These are phyloP conservation scores for Amaurobius ferox DNA, from an alignment of 2,888 invertebrate species.

Conservation along the genomic window DNA sequence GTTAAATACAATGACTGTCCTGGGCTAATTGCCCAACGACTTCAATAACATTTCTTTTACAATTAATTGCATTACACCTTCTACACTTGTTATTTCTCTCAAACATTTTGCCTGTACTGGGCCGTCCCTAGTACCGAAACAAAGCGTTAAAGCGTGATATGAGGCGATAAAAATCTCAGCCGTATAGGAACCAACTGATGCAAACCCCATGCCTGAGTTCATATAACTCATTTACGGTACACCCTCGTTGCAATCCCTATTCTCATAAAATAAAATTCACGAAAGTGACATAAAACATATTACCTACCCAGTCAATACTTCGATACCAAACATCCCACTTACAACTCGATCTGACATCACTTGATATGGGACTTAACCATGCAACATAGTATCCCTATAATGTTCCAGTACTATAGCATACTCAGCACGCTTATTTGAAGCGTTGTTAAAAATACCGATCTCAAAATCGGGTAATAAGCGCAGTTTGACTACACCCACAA, in stretches of 20 bases:
- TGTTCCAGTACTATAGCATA: background rate
- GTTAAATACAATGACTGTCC: too few species aligned
- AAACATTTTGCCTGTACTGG: background rate
- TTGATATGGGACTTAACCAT: background rate
- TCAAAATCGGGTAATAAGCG: too few species aligned
- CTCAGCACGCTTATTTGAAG: background rate
- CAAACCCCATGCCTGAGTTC: background rate
- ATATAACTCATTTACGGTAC: background rate
- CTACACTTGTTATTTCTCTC: too few species aligned
- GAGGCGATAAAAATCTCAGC: conserved; percentile 1
- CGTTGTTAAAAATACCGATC: too few species aligned
- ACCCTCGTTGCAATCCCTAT: background rate
- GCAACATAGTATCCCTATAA: background rate
- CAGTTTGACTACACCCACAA: too few species aligned
- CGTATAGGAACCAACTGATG: background rate
- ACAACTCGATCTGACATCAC: background rate
- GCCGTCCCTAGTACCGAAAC: background rate
- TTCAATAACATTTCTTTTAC: too few species aligned
- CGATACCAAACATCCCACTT: too few species aligned
- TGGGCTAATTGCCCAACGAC: too few species aligned
- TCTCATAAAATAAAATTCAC: background rate
- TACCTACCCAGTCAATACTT: background rate
- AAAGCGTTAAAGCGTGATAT: background rate
- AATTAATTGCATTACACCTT: too few species aligned
- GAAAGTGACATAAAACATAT: background rate